phyloP scores from a whole-genome alignment of 2,888 invertebrate genomes.

The Tryphoninae sp. region DNA sequence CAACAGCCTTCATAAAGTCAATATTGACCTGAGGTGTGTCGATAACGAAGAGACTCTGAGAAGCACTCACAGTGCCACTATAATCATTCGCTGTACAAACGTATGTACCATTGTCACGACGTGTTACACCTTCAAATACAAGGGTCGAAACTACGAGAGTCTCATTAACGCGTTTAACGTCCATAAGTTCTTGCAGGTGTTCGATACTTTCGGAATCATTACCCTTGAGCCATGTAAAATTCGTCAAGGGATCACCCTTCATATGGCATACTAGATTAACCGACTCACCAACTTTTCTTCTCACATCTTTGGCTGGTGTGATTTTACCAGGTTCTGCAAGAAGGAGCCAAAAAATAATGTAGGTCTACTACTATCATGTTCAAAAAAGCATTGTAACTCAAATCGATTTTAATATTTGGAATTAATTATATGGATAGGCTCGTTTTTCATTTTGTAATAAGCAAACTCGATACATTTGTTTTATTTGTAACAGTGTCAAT shows the following conservation, averaged over 20 bases:
- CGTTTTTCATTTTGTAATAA: no score
- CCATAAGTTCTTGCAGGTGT: slow-evolving; percentile 78
- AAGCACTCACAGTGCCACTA: slow-evolving; percentile 81
- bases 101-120: slow-evolving; percentile 90
- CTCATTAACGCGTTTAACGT: slow-evolving; percentile 81
- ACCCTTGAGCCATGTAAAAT: slow-evolving; percentile 84
- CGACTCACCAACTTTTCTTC: slow-evolving; percentile 82
- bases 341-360: background rate
- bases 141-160: slow-evolving; percentile 85
- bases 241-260: slow-evolving; percentile 84
- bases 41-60: slow-evolving; percentile 84
- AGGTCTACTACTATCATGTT: background rate
- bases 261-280: slow-evolving; percentile 83
- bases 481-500: background rate
- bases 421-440: slow-evolving; percentile 16
- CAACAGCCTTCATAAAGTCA: slow-evolving; percentile 89
- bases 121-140: slow-evolving; percentile 83
- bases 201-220: slow-evolving; percentile 81
- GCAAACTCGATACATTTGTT: slow-evolving; percentile 6
- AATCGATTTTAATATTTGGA: background rate
- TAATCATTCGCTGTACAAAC: slow-evolving; percentile 77
- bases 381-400: background rate
- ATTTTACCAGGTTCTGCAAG: slow-evolving; percentile 83
- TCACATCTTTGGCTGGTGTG: slow-evolving; percentile 81
- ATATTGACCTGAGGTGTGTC: slow-evolving; percentile 88